Percentiles rank a stretch among this genome's conserved stretches.
Conservation (phyloP, 1,140 invertebrate species). For the Wiebesia pumilae region DNA sequence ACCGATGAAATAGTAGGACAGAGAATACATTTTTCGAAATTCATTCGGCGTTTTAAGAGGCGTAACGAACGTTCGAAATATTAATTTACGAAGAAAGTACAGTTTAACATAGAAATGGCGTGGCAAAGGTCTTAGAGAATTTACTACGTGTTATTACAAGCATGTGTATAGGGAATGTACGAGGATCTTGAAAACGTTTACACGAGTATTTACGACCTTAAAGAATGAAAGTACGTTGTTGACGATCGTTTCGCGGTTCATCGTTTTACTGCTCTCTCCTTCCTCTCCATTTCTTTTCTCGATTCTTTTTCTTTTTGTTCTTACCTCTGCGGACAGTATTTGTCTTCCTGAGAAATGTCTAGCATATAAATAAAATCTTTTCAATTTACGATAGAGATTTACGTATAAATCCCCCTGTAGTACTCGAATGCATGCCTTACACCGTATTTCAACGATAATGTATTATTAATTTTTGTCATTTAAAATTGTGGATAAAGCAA, state of each 20-base stretch:
- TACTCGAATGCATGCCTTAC: background rate
- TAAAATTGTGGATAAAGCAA: background rate
- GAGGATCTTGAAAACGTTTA: slow-evolving; percentile 19
- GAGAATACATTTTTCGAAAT: background rate
- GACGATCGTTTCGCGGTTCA: slow-evolving; percentile 39
- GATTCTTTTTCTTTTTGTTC: slow-evolving; percentile 13
- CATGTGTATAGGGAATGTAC: background rate
- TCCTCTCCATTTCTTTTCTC: slow-evolving; percentile 14
- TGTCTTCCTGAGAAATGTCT: background rate
- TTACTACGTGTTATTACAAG: slow-evolving; percentile 24
- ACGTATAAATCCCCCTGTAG: background rate
- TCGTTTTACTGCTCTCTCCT: slow-evolving; percentile 23
- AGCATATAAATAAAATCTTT: slow-evolving; percentile 10
- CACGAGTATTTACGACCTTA: slow-evolving; percentile 28
- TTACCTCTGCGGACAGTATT: background rate
- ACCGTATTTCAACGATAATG: background rate
- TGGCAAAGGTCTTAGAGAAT: background rate
- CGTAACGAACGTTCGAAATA: background rate
- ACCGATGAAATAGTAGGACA: background rate
- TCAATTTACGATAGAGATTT: slow-evolving; percentile 17
- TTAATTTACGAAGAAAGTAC: background rate
- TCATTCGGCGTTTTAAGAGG: background rate
- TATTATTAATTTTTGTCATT: background rate
- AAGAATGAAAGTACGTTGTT: slow-evolving; percentile 17
- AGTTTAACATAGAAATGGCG: background rate